Evolutionary conservation across 2,888 invertebrate species (phyloP).

Genomic region (Sarcophaga caerulescens): DNA sequence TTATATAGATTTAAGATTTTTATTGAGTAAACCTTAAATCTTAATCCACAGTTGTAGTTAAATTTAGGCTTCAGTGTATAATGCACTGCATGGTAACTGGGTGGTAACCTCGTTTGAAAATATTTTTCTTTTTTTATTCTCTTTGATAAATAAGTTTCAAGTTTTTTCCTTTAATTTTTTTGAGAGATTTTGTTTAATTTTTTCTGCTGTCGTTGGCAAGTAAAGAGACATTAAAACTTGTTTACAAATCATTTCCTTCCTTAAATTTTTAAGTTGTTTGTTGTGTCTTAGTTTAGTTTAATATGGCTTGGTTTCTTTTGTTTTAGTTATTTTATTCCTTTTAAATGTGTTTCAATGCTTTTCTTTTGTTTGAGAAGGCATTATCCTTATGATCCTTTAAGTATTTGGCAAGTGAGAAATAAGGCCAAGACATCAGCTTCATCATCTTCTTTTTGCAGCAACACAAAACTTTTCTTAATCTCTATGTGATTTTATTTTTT

Average conservation of each 20-base stretch:
- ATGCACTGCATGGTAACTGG: background rate
- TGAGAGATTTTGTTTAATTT: background rate
- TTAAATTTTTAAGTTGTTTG: slow-evolving; percentile 49
- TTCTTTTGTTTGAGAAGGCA: slow-evolving; percentile 35
- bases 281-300: slow-evolving; percentile 24
- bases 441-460: background rate
- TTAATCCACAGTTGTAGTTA: background rate
- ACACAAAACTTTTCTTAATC: slow-evolving; percentile 6
- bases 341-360: background rate
- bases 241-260: slow-evolving; percentile 67
- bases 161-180: slow-evolving; percentile 7
- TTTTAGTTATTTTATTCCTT: background rate
- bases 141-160: slow-evolving; percentile 29
- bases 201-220: slow-evolving; percentile 23
- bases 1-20: no score
- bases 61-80: background rate
- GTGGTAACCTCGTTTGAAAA: slow-evolving; percentile 61
- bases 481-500: background rate
- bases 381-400: slow-evolving; percentile 53
- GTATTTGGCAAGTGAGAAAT: background rate
- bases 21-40: fast-evolving
- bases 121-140: slow-evolving; percentile 5
- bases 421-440: background rate
- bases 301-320: slow-evolving; percentile 41
- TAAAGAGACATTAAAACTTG: slow-evolving; percentile 61